Evolutionary conservation across 2,888 invertebrate genomes (phyloP), one percentile per base, ranked within the genome.

Genomic region (Junonia oenone): DNA sequence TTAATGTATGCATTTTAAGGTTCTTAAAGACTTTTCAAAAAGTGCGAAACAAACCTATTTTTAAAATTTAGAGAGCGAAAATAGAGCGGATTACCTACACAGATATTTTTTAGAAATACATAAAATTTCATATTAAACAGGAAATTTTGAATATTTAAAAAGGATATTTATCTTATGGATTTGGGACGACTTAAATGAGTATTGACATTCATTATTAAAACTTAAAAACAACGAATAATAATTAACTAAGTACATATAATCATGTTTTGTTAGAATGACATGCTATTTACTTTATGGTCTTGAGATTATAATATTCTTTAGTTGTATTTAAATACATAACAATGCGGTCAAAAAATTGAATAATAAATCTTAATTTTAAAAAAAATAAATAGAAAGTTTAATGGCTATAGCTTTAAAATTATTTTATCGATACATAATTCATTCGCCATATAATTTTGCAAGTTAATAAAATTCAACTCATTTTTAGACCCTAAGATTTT

Each of bases 181-280:
- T 35, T 8, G 13, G 5, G 40, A 22, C n/a, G 19, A 14, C 33
- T 15, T 29, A 19, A 6, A 15, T 40, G 38, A 45, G 22, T 45
- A 51, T 51, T 51, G 33, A 15, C 2, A 22, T 51, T 48, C 33
- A 15, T 26, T 33, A 33, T 43, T 33, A 15, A 40, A 48, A 48
- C 27, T 52, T 52, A 46, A 43, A 33, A 54, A 40, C 6, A 46
- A 26, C 22, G 31, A 31, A 17, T 26, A 45, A 45, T 35, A 45
- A 45, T 35, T 19, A 43, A 15, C 35, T 51, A 51, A 51, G 45
- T 51, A 51, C 45, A 51, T 48, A 48, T 19, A 40, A 40, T 40
- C 37, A 29, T 51, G 19, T 51, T 33, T 31, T 22, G 31, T 31
- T 19, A 29, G 19, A 29, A 38, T 27, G 45, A 37, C 15, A 19